Conservation (phyloP, 2,113 vertebrate genomes). For the Hippocampus abdominalis region DNA sequence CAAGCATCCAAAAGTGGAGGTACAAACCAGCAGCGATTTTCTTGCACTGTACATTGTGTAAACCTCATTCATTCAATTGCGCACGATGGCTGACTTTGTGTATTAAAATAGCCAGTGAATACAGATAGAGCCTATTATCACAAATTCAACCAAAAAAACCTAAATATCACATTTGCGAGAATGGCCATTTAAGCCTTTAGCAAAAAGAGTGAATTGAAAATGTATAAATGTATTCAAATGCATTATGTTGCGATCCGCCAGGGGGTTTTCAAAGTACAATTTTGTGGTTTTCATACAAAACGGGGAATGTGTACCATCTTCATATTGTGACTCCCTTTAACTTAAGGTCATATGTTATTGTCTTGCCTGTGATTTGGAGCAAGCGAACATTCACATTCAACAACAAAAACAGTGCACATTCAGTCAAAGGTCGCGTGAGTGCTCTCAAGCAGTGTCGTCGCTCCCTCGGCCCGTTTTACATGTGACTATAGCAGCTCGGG, state of each 20-base stretch:
- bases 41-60: constrained; percentile 38
- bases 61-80: constrained; percentile 59
- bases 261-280: constrained; percentile 30
- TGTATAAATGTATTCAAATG: constrained; percentile 30
- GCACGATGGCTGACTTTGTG: constrained; percentile 58
- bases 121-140: constrained; percentile 57
- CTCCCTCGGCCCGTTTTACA: constrained; percentile 22
- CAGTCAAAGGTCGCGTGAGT: constrained; percentile 24
- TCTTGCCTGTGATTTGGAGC: constrained; percentile 34
- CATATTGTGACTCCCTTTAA: constrained; percentile 20
- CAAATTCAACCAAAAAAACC: constrained; percentile 29
- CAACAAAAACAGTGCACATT: constrained; percentile 35
- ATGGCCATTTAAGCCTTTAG: constrained; percentile 30
- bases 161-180: background rate
- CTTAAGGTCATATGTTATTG: constrained; percentile 29
- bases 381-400: constrained; percentile 27
- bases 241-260: constrained; percentile 46
- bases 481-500: constrained; percentile 33
- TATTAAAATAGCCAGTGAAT: constrained; percentile 62
- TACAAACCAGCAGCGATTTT: constrained; percentile 45
- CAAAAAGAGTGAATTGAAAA: constrained; percentile 45
- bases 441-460: constrained; percentile 39
- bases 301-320: constrained; percentile 14
- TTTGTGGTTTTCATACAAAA: constrained; percentile 50
- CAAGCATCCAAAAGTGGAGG: constrained; percentile 53